phyloP scores from a whole-genome alignment of 23 tunicate genomes.

The Trididemnum nubilum region DNA sequence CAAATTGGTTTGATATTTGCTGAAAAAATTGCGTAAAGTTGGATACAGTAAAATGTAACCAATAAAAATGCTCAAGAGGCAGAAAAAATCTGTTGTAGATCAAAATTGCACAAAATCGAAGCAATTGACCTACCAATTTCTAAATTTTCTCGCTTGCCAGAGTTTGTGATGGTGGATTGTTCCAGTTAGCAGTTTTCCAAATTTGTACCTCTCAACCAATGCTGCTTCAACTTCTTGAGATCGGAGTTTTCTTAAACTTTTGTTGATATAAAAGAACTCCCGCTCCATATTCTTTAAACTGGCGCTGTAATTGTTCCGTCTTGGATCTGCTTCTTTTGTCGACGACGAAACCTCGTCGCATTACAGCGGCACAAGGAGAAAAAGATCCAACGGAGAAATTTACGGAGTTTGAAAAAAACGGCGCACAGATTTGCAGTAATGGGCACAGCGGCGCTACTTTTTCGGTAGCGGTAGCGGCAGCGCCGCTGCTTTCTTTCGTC shows the following conservation, averaged over 20 bases:
- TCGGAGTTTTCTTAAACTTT: not conserved
- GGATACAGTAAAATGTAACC: no score
- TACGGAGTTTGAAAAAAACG: not conserved
- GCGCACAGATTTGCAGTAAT: no score
- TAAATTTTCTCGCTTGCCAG: no score
- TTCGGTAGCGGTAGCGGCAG: no score
- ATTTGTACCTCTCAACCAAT: conserved; percentile 11
- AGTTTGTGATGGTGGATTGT: not conserved
- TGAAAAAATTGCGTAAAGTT: no score
- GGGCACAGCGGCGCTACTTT: no score
- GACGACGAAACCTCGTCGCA: not conserved
- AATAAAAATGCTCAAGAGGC: no score
- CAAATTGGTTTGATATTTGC: no score
- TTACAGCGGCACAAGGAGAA: not conserved
- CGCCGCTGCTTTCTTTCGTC: no score
- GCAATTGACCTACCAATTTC: no score
- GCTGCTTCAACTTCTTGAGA: not conserved
- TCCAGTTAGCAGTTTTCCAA: not conserved
- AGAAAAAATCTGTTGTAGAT: no score
- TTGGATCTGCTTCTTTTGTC: not conserved
- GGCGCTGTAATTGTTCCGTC: not conserved
- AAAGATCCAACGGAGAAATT: conserved; percentile 10
- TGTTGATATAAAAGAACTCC: not conserved
- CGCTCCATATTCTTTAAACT: not conserved
- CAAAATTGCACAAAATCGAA: no score